These are phyloP conservation scores for Linurgus olivaceus DNA, from an alignment of 2,797 vertebrate species.

Conservation along the genomic window DNA sequence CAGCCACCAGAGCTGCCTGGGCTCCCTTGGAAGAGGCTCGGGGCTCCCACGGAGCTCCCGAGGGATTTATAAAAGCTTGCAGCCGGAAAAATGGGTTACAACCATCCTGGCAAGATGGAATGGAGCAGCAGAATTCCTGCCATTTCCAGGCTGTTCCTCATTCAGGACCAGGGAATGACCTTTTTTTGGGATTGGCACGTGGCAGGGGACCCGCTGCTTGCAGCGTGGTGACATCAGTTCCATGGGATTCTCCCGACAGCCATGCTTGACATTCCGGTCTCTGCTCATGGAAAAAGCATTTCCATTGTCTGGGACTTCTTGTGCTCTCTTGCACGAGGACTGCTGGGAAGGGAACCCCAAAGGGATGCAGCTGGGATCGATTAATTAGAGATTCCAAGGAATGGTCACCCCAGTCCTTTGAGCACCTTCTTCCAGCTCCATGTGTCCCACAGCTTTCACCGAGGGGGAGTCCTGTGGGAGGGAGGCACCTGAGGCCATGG, in stretches of 20 bases:
- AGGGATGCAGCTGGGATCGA: slow-evolving; percentile 26
- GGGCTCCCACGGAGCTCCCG: rapidly evolving
- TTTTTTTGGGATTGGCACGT: neutral
- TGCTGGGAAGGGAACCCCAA: neutral
- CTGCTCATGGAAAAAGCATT: slow-evolving; percentile 43
- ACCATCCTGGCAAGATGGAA: neutral
- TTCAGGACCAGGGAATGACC: neutral
- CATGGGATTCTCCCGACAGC: neutral
- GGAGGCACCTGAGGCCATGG: neutral
- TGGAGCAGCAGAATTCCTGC: neutral
- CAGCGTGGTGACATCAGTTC: neutral
- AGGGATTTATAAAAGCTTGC: neutral
- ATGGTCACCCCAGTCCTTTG: neutral
- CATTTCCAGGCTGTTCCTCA: neutral
- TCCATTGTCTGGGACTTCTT: slow-evolving; percentile 45
- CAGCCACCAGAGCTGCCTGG: neutral
- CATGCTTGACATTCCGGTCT: neutral
- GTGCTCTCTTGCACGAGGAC: neutral
- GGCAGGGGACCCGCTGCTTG: neutral
- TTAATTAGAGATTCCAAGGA: neutral
- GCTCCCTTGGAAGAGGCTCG: neutral
- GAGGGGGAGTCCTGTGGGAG: neutral
- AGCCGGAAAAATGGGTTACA: neutral
- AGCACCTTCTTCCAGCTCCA: neutral
- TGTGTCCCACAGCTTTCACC: rapidly evolving